These are phyloP conservation scores for Epinotia demarniana DNA, from an alignment of 2,888 invertebrate genomes.

Conservation along the genomic window DNA sequence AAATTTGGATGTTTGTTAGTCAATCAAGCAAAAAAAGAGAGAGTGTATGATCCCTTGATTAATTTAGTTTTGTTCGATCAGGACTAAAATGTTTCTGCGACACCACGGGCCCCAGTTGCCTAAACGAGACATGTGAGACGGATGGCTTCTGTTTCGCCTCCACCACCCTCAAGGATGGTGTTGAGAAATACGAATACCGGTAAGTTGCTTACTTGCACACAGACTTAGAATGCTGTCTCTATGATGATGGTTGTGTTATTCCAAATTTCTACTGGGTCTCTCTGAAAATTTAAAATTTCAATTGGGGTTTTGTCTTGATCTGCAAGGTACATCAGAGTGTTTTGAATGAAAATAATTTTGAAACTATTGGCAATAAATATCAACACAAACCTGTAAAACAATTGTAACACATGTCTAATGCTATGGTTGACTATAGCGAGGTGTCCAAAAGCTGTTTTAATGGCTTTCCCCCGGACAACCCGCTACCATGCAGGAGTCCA, in stretches of 20 bases:
- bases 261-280: slow-evolving; percentile 27
- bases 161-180: slow-evolving; percentile 86
- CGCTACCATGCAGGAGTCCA: slow-evolving; percentile 72
- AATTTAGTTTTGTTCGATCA: slow-evolving; percentile 59
- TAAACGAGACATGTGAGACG: slow-evolving; percentile 93
- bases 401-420: slow-evolving; percentile 69
- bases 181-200: slow-evolving; percentile 90
- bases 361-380: slow-evolving; percentile 70
- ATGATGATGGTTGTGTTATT: slow-evolving; percentile 30
- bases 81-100: slow-evolving; percentile 95
- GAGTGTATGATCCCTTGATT: neutral
- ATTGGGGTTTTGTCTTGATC: slow-evolving; percentile 29
- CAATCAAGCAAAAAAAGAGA: too few species aligned
- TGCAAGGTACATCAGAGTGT: slow-evolving; percentile 55
- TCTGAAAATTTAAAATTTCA: slow-evolving; percentile 6
- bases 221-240: neutral
- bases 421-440: slow-evolving; percentile 74
- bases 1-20: too few species aligned
- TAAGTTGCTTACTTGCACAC: slow-evolving; percentile 75
- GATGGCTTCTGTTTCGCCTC: slow-evolving; percentile 96
- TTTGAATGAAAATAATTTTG: slow-evolving; percentile 43
- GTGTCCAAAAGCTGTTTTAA: slow-evolving; percentile 84
- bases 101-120: slow-evolving; percentile 89
- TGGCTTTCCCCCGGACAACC: slow-evolving; percentile 84
- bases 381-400: slow-evolving; percentile 66